Evolutionary conservation across 1,140 invertebrate species (phyloP), one percentile per base, ranked within the genome.

Genomic region (Drosophila azteca): DNA sequence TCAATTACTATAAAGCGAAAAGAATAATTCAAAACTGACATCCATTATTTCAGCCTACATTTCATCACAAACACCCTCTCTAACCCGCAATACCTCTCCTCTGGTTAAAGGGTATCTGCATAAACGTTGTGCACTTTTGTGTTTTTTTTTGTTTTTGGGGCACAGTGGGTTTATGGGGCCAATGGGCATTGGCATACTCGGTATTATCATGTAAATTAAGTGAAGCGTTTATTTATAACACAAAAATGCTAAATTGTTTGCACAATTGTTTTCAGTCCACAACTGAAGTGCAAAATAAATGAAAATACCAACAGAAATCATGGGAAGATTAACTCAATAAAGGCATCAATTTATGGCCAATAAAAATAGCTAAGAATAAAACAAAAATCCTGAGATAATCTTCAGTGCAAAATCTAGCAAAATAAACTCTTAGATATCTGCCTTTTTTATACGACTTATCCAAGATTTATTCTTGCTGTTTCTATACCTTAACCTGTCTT

Each of bases 181-280:
- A 65, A 46, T 60, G 43, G 44, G 51, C 52, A 53, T 74, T 74
- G 60, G 81, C 55, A 58, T 50, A 74, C 62, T 39, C 35, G 35
- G 35, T 8, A 39, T 39, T 77, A 75, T 81, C 66, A 68, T 58
- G 82, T 55, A 75, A 87, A 85, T 87, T 75, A 78, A 87, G 62
- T 68, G 63, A 78, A 75, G 57, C 53, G 64, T 65, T 62, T 79
- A 75, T 79, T 85, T 80, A 69, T 77, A 77, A 39, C 54, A 52
- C 55, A 68, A 63, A 49, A 55, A 63, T 80, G 60, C 45, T 54
- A 84, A 80, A 66, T 50, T 82, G 60, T 75, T 83, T 70, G 63
- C 74, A 74, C 48, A 54, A 50, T 45, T 63, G 64, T 69, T 69
- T 49, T 39, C 4, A 4, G 35, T 0, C 9, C 4, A 11, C 31